phyloP scores from a whole-genome alignment of 2,888 invertebrate species.

The Furcula furcula region DNA sequence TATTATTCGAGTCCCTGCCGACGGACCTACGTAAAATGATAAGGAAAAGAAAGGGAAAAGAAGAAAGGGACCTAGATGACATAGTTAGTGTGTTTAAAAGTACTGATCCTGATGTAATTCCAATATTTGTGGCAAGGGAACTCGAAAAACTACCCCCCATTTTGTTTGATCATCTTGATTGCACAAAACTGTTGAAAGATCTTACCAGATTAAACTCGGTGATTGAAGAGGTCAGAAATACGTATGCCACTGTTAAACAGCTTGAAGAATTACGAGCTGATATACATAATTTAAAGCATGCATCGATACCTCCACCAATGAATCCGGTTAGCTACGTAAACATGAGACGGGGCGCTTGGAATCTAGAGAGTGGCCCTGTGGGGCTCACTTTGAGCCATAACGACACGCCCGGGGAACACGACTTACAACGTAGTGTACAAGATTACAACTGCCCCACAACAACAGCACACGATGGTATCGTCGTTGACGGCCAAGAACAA shows the following conservation, averaged over 20 bases:
- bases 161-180: not conserved
- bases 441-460: too few relatives aligned
- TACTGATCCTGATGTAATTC: conserved; percentile 9
- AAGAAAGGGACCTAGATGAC: conserved; percentile 12
- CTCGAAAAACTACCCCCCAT: conserved; percentile 10
- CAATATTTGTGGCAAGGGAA: conserved; percentile 15
- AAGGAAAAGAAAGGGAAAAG: conserved; percentile 17
- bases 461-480: too few relatives aligned
- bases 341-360: conserved; percentile 1
- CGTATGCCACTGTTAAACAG: conserved; percentile 1
- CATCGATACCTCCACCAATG: conserved; percentile 7
- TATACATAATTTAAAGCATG: conserved; percentile 16
- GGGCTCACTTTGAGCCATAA: not conserved
- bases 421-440: too few relatives aligned
- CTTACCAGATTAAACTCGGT: not conserved
- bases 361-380: conserved; percentile 1
- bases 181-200: conserved; percentile 3
- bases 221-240: conserved; percentile 4
- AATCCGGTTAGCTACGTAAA: conserved; percentile 3
- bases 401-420: not conserved
- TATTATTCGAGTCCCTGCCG: conserved; percentile 16
- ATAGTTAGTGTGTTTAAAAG: conserved; percentile 15
- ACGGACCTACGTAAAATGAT: conserved; percentile 9
- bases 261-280: not conserved
- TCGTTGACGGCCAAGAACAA: too few relatives aligned